These are phyloP conservation scores for Pseudobourletiella spinata DNA, from an alignment of 1,140 invertebrate species.

Conservation along the genomic window DNA sequence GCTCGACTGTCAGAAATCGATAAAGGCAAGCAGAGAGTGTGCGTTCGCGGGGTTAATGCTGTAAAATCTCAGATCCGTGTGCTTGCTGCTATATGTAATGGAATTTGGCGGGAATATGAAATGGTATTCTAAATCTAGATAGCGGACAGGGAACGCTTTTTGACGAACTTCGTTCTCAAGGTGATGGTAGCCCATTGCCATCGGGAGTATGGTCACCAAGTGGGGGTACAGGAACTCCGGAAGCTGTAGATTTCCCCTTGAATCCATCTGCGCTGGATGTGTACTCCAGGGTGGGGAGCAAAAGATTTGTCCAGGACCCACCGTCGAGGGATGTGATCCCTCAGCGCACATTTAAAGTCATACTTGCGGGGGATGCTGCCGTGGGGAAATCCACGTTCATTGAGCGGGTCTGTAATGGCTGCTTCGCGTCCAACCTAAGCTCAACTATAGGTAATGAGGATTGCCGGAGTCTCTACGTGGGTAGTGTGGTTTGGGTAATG, in stretches of 20 bases:
- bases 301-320: no score
- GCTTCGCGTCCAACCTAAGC: constrained; percentile 49
- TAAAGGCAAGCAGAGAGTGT: no score
- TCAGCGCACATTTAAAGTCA: constrained; percentile 44
- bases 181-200: constrained; percentile 20
- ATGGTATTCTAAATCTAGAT: no score
- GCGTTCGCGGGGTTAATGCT: no score
- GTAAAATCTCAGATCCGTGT: no score
- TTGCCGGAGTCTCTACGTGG: no score
- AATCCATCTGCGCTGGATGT: not conserved
- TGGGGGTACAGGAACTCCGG: not conserved
- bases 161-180: constrained; percentile 24
- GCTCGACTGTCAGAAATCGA: not conserved
- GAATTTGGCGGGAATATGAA: not conserved
- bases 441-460: constrained; percentile 52
- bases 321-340: no score
- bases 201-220: constrained; percentile 23
- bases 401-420: constrained; percentile 52
- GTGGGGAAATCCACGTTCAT: constrained; percentile 61
- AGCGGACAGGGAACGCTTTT: constrained; percentile 25
- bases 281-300: no score
- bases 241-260: not conserved
- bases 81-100: no score
- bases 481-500: not conserved
- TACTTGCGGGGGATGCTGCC: constrained; percentile 57